Base-by-base conservation (phyloP, 2,797 vertebrate genomes). In the Mallotus villosus region DNA sequence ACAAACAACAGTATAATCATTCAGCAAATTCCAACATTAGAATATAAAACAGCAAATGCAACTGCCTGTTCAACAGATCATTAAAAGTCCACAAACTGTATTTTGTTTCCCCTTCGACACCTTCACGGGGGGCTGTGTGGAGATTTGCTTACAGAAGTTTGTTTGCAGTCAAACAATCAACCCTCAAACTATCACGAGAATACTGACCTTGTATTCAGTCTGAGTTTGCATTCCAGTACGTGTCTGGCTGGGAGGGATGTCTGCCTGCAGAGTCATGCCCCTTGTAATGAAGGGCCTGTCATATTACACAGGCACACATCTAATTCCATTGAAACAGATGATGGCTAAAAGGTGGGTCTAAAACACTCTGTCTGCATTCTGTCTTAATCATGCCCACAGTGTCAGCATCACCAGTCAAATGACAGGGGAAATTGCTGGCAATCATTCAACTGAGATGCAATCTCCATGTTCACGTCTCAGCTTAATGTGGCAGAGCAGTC, bases 391-490 rank as follows among this genome's bases (percentile, higher is more conserved):
- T 24, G n/a, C 4, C 12, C 21, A 60, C 21, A 24, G 22, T 60
- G 58, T 60, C n/a, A 60, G 22, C 27, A 55, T 57, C n/a, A 58
- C 74, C 81, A 72, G 76, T 70, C 63, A 82, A 80, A 76, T 79
- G 80, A 86, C 85, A 86, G 76, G 51, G 69, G 74, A 70, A 76
- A 82, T 77, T 82, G 77, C 63, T 51, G 53, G 66, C 73, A 70
- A 80, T 85, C 78, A 85, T 86, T 89, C 74, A 85, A 60, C 46
- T 65, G 79, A 74, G 68, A 80, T 73, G 74, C 58, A 79, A 76
- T 85, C 68, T 81, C 51, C 51, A 8, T 60, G 67, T 76, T 78
- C 49, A 37, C 55, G 71, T 59, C 51, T 76, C 70, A 63, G 59
- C 57, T 74, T 81, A 78, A 76, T 81, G 73, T 77, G 32, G 8